Base-by-base conservation (phyloP, 2,797 vertebrate species). In the Delichon dasypus region DNA sequence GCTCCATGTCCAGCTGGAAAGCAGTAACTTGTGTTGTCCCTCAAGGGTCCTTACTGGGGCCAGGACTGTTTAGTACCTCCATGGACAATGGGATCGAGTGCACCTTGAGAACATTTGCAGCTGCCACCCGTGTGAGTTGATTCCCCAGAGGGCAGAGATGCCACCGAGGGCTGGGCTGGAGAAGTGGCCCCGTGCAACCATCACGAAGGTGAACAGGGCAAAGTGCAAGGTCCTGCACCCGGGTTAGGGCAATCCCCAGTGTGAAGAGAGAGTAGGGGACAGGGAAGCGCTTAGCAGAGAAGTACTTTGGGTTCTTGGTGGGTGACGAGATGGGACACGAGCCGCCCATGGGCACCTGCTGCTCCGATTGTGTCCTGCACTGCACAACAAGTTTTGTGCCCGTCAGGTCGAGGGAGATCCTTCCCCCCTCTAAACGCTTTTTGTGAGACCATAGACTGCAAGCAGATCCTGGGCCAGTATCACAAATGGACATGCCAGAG, bases 371-470 rank as follows among this genome's bases (percentile, higher is more conserved):
- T 57, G 21, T 45, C 19, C 8, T 34, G 8, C 53, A 21, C 53
- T 27, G 4, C 10, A 27, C 7, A 12, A 16, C 18, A 55, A n/a
- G 10, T 26, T 10, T 26, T 32, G 17, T n/a, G 17, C 5, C 22
- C 8, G 19, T 6, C 3, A 13, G 16, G 9, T 11, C 5, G 4
- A 13, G 15, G 8, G 13, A 20, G 5, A 10, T 21, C 10, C 2
- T 16, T 50, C 2, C 10, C 7, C 10, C 7, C 21, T 55, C 54
- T 15, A 7, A 30, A 25, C 7, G 23, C 3, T 11, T 32, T 60
- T 29, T 42, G 4, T 42, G 30, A 22, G 11, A 13, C 4, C 1
- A 0, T 6, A 22, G 13, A 40, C 3, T 12, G 5, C 29, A 16
- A 12, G 7, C 1, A 18, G 23, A 60, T 60, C 11, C 18, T 60